phyloP scores from a whole-genome alignment of 1,140 invertebrate species.

The Trichomalopsis sarcophagae region DNA sequence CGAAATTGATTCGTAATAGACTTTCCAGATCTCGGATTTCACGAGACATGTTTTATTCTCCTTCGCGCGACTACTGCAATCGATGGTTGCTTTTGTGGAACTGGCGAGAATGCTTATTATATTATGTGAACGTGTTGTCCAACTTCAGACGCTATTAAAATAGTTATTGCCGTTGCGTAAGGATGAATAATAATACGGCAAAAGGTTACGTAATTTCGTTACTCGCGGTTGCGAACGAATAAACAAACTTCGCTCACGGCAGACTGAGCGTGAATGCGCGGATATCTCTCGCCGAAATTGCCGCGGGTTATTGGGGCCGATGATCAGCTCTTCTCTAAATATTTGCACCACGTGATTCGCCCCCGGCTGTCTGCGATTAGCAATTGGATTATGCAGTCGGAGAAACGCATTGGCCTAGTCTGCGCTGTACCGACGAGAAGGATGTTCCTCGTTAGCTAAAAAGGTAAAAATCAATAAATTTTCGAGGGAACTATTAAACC shows the following conservation, averaged over 20 bases:
- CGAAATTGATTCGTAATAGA: conserved; percentile 53
- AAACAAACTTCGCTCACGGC: background rate
- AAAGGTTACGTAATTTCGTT: too few relatives aligned
- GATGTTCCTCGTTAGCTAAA: too few relatives aligned
- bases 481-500: background rate
- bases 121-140: too few relatives aligned
- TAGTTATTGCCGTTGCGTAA: too few relatives aligned
- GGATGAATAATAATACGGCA: too few relatives aligned
- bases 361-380: conserved; percentile 56
- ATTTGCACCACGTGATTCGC: conserved; percentile 71
- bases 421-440: too few relatives aligned
- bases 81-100: too few relatives aligned
- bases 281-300: conserved; percentile 44
- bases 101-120: too few relatives aligned
- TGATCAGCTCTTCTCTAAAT: conserved; percentile 58
- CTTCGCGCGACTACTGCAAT: too few relatives aligned
- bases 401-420: background rate
- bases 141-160: too few relatives aligned
- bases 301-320: conserved; percentile 65
- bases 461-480: background rate
- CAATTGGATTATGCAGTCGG: conserved; percentile 44
- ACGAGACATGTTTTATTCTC: background rate
- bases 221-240: background rate
- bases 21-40: conserved; percentile 52
- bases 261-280: conserved; percentile 15